Conservation (phyloP, 2,113 vertebrate genomes). For the Gopherus flavomarginatus region DNA sequence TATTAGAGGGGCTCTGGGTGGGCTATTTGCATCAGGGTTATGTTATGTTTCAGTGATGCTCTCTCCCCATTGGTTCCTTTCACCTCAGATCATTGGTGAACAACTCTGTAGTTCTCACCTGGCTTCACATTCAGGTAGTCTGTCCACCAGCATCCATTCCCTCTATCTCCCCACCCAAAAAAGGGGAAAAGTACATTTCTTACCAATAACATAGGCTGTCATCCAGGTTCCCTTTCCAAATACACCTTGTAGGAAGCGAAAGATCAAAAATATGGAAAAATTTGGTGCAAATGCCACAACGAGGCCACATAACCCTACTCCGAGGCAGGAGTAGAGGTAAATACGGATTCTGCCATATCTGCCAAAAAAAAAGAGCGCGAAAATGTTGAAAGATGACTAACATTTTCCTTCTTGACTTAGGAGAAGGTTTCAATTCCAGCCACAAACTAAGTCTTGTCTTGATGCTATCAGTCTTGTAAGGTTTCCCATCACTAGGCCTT, state of each 20-base stretch:
- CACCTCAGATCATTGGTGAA: neutral
- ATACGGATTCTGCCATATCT: slow-evolving; percentile 91
- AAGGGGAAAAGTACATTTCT: slow-evolving; percentile 46
- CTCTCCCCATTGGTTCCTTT: neutral
- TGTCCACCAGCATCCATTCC: neutral
- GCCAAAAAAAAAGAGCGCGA: slow-evolving; percentile 33
- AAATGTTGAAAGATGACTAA: neutral
- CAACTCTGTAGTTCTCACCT: neutral
- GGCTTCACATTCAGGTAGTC: neutral
- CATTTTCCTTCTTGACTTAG: neutral
- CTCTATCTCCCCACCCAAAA: neutral
- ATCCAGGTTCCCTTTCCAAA: slow-evolving; percentile 96
- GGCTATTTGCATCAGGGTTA: too few species aligned
- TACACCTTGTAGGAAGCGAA: slow-evolving; percentile 91
- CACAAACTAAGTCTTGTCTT: neutral
- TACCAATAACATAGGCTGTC: slow-evolving; percentile 92
- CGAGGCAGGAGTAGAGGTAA: slow-evolving; percentile 88
- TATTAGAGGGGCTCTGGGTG: too few species aligned
- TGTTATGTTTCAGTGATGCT: neutral
- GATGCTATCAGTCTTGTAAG: neutral
- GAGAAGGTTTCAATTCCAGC: too few species aligned
- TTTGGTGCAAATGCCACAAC: slow-evolving; percentile 90
- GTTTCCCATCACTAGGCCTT: neutral
- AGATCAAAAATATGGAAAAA: slow-evolving; percentile 87
- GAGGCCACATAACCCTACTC: slow-evolving; percentile 87